Base-by-base conservation (phyloP, 2,888 invertebrate species). In the Choreutis nemorana region DNA sequence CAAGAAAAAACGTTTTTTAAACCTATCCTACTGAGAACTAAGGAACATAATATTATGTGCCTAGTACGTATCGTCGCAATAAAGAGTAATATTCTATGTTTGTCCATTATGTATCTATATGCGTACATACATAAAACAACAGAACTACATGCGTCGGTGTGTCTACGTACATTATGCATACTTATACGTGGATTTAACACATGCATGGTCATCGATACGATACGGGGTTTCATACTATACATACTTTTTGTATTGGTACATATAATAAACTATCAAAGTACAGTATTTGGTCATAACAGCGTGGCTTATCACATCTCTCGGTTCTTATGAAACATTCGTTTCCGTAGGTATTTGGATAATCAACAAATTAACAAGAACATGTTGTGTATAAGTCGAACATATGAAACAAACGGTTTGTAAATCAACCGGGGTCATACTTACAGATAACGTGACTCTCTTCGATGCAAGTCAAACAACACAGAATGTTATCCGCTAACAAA, bases 361-460 rank as follows among this genome's bases (percentile, higher is more conserved):
- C 55, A 54, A 60, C 52, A 54, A 44, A 44, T 49, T 34, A 32
- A 39, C 30, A 31, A 30, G 36, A 32, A 14, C 32, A 29, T 30
- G 32, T 26, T 29, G 14, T 32, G 8, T 13, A 8, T 23, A 30
- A 33, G 28, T 20, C n/a, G 29, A 34, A 36, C 33, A 33, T 28
- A 33, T 45, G 48, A 45, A 48, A 53, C 50, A 52, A 48, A 57
- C 58, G 62, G 62, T 63, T 54, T 52, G 60, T 64, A 65, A 66
- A 67, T 66, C 62, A 60, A 64, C 65, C 63, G 68, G 63, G 66
- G 72, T 75, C 70, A 75, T 78, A 78, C 78, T 78, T 75, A 78
- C 78, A 75, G 72, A 75, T 75, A 75, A 67, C 55, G 64, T 59
- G 53, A 57, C 61, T 62, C 55, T 63, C 54, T 48, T 59, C 47